phyloP scores from a whole-genome alignment of 1,140 invertebrate genomes.

The Araneus ventricosus region DNA sequence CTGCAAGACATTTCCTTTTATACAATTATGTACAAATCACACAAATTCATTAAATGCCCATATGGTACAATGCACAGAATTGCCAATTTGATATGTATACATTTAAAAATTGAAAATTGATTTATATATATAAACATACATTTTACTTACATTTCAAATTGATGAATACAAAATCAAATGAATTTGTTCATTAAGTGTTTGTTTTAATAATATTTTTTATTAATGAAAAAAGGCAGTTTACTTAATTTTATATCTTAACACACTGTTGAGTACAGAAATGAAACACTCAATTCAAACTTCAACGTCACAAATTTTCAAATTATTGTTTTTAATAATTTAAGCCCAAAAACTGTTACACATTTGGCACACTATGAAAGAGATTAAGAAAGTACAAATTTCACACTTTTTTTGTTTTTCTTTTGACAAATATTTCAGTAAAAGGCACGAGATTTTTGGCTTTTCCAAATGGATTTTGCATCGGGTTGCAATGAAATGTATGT shows the following conservation, averaged over 20 bases:
- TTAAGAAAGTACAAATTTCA: not conserved
- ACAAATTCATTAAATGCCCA: not conserved
- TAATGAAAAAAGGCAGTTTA: not conserved
- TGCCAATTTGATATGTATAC: conserved; percentile 21
- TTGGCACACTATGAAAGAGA: conserved; percentile 28
- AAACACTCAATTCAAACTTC: not conserved
- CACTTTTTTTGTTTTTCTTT: too few relatives aligned
- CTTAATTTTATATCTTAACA: not conserved
- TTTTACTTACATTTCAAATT: not conserved
- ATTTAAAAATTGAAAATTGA: not conserved
- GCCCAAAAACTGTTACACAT: not conserved
- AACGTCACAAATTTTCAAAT: not conserved
- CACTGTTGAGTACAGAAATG: not conserved
- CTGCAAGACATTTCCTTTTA: not conserved
- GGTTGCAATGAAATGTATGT: not conserved
- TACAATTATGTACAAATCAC: not conserved
- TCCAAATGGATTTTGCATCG: conserved; percentile 5
- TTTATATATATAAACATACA: not conserved
- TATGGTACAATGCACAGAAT: not conserved
- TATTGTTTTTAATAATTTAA: not conserved
- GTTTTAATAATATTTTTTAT: not conserved
- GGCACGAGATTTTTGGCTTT: conserved; percentile 46
- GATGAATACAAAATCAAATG: too few relatives aligned
- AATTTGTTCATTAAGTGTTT: too few relatives aligned
- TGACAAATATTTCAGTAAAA: conserved; percentile 27